Base-by-base conservation (phyloP, 2,888 invertebrate species). In the Meloe dianella region DNA sequence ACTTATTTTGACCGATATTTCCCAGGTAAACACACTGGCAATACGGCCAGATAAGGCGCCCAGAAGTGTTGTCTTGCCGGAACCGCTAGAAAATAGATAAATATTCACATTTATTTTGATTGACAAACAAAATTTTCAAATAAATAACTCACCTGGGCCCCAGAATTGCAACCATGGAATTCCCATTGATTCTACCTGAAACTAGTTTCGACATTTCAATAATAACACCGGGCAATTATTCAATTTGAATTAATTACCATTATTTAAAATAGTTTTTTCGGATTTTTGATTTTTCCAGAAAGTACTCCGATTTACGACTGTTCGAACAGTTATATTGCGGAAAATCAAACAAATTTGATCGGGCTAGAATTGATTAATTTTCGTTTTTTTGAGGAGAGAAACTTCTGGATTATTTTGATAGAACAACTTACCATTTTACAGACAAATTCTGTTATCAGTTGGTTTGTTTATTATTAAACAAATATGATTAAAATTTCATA, bases 41-140 rank as follows among this genome's bases (percentile, higher is more conserved):
- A 91, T 87, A 66, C 92, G 86, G 72, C 90, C 88, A 74, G 92
- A 92, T 73, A 93, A 89, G 1, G 91, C 89, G 5, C 92, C 91
- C 10, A 93, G 81, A 1, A 93, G 82, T 56, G 92, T 91, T 41
- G 92, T 92, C 85, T 92, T 92, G 12, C 92, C 92, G 54, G 91
- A 89, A 57, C 93, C 93, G 85, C 92, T 92, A 80, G n/a, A 63
- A 68, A 61, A 66, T 30, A 7, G 22, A 51, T 41, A 51, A 60
- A 20, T 57, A 67, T 60, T 20, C 61, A 61, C n/a, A 32, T 12
- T 68, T 63, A 57, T 17, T 47, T 57, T 24, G 56, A 68, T 47
- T 27, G n/a, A 41, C 27, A 41, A 41, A 6, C 2, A 41, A 41
- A n/a, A 17, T n/a, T n/a, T n/a, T n/a, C n/a, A 35, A 51, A 64